phyloP scores from a whole-genome alignment of 1,140 invertebrate genomes.

The Cotesia glomerata region DNA sequence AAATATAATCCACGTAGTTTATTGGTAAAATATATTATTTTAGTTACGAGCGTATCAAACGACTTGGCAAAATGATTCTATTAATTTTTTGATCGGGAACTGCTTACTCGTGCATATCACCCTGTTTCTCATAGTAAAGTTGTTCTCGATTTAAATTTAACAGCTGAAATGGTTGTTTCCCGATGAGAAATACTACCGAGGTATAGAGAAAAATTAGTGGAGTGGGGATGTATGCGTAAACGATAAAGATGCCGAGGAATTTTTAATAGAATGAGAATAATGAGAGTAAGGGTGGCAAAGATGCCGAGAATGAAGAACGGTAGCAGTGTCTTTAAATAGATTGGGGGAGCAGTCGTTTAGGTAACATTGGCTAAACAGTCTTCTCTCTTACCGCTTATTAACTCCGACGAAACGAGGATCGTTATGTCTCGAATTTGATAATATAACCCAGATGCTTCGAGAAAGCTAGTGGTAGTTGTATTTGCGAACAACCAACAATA shows the following conservation, averaged over 20 bases:
- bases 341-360: slow-evolving; percentile 23
- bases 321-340: slow-evolving; percentile 27
- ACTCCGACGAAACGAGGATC: slow-evolving; percentile 28
- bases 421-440: slow-evolving; percentile 30
- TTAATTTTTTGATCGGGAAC: slow-evolving; percentile 61
- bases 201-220: neutral
- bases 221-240: neutral
- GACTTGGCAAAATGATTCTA: slow-evolving; percentile 60
- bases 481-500: neutral
- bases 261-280: slow-evolving; percentile 12
- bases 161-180: neutral
- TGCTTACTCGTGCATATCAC: slow-evolving; percentile 58
- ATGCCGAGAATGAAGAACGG: slow-evolving; percentile 16
- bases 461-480: neutral
- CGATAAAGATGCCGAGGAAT: slow-evolving; percentile 10
- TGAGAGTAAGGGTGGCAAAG: slow-evolving; percentile 12
- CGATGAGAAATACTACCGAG: neutral
- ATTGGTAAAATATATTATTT: neutral
- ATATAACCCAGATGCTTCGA: slow-evolving; percentile 16
- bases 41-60: slow-evolving; percentile 26
- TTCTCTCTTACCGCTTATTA: slow-evolving; percentile 27
- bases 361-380: slow-evolving; percentile 25
- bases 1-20: too few species aligned
- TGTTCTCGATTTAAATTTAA: slow-evolving; percentile 14
- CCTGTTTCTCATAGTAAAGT: slow-evolving; percentile 38